These are phyloP conservation scores for Loriculus beryllinus DNA, from an alignment of 2,797 vertebrate species.

Conservation along the genomic window DNA sequence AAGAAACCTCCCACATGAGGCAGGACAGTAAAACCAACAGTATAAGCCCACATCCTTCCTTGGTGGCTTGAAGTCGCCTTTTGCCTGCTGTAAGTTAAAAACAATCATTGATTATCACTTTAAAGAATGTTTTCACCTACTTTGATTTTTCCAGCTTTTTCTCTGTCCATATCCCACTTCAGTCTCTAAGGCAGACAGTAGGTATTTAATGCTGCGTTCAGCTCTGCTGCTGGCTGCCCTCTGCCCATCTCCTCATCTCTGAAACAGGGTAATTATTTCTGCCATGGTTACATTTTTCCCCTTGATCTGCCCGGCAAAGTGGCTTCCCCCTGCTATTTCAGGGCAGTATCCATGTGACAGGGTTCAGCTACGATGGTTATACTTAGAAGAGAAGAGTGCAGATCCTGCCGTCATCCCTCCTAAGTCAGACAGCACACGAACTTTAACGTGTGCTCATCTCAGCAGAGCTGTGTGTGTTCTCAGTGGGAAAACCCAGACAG, in stretches of 20 bases:
- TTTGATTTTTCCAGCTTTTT: neutral
- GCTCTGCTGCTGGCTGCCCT: neutral
- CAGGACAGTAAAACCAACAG: slow-evolving; percentile 65
- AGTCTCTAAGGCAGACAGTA: neutral
- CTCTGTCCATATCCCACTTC: neutral
- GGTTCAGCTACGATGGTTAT: neutral
- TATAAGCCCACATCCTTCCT: slow-evolving; percentile 65
- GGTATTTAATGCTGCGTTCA: neutral
- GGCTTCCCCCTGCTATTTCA: neutral
- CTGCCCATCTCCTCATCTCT: neutral
- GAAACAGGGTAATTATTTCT: neutral
- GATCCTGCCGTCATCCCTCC: neutral
- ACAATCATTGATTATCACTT: neutral
- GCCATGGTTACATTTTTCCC: neutral
- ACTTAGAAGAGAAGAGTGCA: neutral
- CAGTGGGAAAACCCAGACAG: neutral
- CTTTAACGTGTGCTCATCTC: neutral
- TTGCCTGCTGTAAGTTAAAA: neutral
- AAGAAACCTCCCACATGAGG: slow-evolving; percentile 73
- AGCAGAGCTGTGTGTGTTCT: neutral
- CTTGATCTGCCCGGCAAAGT: neutral
- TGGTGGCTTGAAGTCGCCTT: neutral
- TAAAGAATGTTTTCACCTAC: neutral
- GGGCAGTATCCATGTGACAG: neutral
- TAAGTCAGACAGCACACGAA: neutral